These are phyloP conservation scores for Meta bourneti DNA, from an alignment of 2,888 invertebrate species.

Conservation along the genomic window DNA sequence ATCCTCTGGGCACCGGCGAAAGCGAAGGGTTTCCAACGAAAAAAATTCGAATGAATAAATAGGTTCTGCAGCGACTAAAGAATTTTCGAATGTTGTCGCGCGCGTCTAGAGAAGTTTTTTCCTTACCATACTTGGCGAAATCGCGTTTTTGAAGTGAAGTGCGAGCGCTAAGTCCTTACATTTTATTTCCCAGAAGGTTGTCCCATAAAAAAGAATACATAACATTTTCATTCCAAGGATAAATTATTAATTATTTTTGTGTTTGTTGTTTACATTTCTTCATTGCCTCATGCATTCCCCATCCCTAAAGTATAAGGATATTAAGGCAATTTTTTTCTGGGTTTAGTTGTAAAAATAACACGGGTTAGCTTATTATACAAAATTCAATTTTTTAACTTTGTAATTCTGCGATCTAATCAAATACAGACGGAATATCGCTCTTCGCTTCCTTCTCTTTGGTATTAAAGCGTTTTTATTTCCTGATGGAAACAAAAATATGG, in stretches of 20 bases:
- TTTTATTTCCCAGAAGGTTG: slow-evolving; percentile 67
- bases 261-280: slow-evolving; percentile 46
- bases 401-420: slow-evolving; percentile 42
- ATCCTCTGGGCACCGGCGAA: slow-evolving; percentile 66
- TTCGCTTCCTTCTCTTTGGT: no score
- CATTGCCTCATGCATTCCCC: not conserved
- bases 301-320: slow-evolving; percentile 12
- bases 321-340: not conserved
- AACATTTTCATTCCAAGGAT: slow-evolving; percentile 68
- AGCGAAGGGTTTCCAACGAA: slow-evolving; percentile 56
- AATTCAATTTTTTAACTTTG: slow-evolving; percentile 40
- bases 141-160: slow-evolving; percentile 67
- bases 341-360: not conserved
- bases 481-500: not conserved
- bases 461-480: not conserved
- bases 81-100: slow-evolving; percentile 49
- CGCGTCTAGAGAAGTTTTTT: not conserved
- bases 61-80: slow-evolving; percentile 49
- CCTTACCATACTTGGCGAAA: slow-evolving; percentile 24
- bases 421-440: not conserved
- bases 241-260: slow-evolving; percentile 76
- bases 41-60: slow-evolving; percentile 73
- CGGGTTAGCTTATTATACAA: slow-evolving; percentile 16
- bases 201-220: slow-evolving; percentile 34
- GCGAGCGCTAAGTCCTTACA: slow-evolving; percentile 39